Conservation (phyloP, 1,140 invertebrate species). For the Proales similis region DNA sequence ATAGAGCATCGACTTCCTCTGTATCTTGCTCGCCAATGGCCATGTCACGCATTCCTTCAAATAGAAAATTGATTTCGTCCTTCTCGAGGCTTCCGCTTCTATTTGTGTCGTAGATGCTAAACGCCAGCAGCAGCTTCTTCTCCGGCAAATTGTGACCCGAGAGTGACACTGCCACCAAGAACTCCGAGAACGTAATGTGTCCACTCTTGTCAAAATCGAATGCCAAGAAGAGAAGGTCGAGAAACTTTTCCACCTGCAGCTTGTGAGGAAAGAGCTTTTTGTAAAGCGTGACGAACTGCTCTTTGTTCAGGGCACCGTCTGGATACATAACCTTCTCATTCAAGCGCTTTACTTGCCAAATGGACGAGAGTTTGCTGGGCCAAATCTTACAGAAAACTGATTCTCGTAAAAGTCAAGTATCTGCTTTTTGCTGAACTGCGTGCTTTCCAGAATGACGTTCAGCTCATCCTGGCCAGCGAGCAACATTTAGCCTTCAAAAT, state of each 20-base stretch:
- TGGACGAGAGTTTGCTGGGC: neutral
- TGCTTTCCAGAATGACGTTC: conserved; percentile 30
- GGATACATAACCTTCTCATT: conserved; percentile 14
- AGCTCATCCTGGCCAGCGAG: conserved; percentile 10
- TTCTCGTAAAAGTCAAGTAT: conserved; percentile 18
- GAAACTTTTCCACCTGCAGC: conserved; percentile 1
- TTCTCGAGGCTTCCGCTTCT: conserved; percentile 15
- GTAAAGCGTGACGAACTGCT: conserved; percentile 25
- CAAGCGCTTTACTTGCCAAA: neutral
- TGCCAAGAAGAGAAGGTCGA: conserved; percentile 12
- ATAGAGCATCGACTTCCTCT: no score
- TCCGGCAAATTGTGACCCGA: conserved; percentile 13
- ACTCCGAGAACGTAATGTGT: conserved; percentile 10
- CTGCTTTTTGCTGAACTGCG: conserved; percentile 12
- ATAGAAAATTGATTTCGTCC: conserved; percentile 22
- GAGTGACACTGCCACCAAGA: conserved; percentile 25
- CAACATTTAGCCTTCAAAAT: neutral
- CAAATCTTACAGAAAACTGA: conserved; percentile 24
- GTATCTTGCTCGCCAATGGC: no score
- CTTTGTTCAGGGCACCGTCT: conserved; percentile 2
- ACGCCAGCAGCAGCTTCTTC: conserved; percentile 24
- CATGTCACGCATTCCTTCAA: no score
- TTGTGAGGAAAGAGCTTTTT: conserved; percentile 21
- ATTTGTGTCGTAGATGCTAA: conserved; percentile 27
- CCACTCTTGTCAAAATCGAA: conserved; percentile 29